Evolutionary conservation across 2,888 invertebrate genomes (phyloP), one percentile per base, ranked within the genome.

Genomic region (Hyalella azteca): DNA sequence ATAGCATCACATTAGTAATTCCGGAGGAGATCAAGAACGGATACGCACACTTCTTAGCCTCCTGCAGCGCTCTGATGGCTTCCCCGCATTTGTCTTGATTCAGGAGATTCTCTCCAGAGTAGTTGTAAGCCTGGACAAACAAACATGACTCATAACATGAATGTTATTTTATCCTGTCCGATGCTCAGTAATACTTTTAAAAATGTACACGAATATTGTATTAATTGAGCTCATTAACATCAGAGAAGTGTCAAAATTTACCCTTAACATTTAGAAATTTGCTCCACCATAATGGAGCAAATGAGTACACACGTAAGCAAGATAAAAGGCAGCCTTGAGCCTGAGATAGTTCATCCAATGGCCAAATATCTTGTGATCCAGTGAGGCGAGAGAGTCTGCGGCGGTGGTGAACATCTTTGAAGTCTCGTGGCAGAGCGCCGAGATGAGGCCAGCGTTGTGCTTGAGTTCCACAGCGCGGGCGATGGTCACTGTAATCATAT

Each of bases 401-500:
- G 91, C 91, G 84, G 89, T 89, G 73, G 88, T 86, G 86, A 91
- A 92, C 85, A 91, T 86, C 86, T 90, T 90, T 73, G 91, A 89
- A 7, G 92, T 92, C 86, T 91, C 91, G 86, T 90, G 89, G 13
- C 92, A 90, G 78, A 92, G 87, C 1, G 91, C 90, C 54, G 91
- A 91, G 85, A 92, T 89, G 81, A 92, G 87, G 80, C 89, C 89
- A 2, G 90, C 87, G 79, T 90, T 89, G 86, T 92, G 92, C 85
- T 91, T 91, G 86, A 92, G 86, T 85, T 92, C 92, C 7, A 92
- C 90, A 15, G 92, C 92, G 86, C 92, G 87, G 1, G 91, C 92
- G 75, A 92, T 89, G 22, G 92, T 91, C 49, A 92, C 89, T 89
- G 86, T 32, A 77, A 59, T 73, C 22, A 26, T 39, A n/a, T n/a